Evolutionary conservation across 2,113 vertebrate genomes (phyloP), one percentile per base, ranked within the genome.

Genomic region (Todiramphus saurophagus): DNA sequence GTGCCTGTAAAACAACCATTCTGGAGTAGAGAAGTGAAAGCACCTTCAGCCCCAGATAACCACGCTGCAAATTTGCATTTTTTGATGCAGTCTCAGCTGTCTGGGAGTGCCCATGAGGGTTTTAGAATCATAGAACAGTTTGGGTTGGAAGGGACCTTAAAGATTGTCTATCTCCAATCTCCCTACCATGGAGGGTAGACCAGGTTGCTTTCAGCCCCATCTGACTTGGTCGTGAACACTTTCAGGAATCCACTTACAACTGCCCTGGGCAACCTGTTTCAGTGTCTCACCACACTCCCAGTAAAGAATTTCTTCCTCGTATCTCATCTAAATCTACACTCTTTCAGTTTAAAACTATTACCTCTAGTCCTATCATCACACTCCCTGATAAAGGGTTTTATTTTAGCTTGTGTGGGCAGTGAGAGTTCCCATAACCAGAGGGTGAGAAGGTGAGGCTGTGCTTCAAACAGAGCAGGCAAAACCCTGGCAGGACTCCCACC

Each of bases 61-160:
- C 58, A 58, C 44, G 37, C 7, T n/a, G 37, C 1, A 24, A 37
- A 69, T 76, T 10, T 73, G 41, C 58, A 55, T 46, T n/a, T 62
- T 79, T 82, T 48, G 55, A 63, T 83, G 67, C 87, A 55, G 17
- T 37, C 67, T 80, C 1, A 5, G 53, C 33, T 1, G 1, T 43
- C 31, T 0, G 14, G n/a, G 50, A 80, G 51, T 2, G 9, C 50
- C 70, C 1, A 2, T 1, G 0, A 25, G 43, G 30, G 18, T 35
- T 76, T 70, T 50, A 51, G 68, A 37, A 28, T 70, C n/a, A 51
- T 24, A 37, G 33, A 51, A 70, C 37, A 17, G 46, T 27, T 70
- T 50, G n/a, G 25, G 68, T 19, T 70, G n/a, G 33, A 51, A 70
- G n/a, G 24, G n/a, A 70, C 46, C 16, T 70, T 50, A 70, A 35